Evolutionary conservation across 2,888 invertebrate species (phyloP), one percentile per base, ranked within the genome.

Genomic region (Clusia tigrina): DNA sequence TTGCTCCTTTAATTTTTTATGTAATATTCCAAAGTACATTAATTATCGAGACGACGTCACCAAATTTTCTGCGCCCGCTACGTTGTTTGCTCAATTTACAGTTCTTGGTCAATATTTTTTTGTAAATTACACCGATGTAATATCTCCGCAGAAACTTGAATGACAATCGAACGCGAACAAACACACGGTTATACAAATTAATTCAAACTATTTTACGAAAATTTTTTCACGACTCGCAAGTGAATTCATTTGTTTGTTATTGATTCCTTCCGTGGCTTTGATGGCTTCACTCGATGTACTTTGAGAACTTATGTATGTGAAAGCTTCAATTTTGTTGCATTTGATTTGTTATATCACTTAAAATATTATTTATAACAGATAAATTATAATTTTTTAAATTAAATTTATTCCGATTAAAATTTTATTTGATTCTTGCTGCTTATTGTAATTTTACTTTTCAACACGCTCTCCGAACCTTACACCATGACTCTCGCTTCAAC

Each of bases 381-480:
- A 63, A 62, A 66, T 71, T 64, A 66, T 64, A 58, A 67, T 67
- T 56, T 56, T 25, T 37, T 51, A 17, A 17, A 23, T 10, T 2
- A 15, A 20, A 38, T 46, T 42, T 15, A 53, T 38, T 57, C 48
- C 69, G 73, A 73, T 72, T 59, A 70, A 62, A 74, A 72, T 72
- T 77, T 71, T 74, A 73, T 74, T 73, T 72, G 70, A 77, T 78
- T 38, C 38, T 38, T 2, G 2, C 15, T 38, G 15, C 38, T 38
- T 77, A 78, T 72, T 73, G 74, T 76, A 69, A 70, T 64, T 69
- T 70, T 73, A 69, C 70, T 58, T 71, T 75, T 62, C 38, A 73
- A 81, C 80, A 79, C 79, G 67, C 62, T 69, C 67, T 73, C 73
- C 78, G 72, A 77, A 74, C 76, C 75, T 74, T 78, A 77, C 73